phyloP scores from a whole-genome alignment of 1,140 invertebrate species.

The Meloidogyne floridensis region DNA sequence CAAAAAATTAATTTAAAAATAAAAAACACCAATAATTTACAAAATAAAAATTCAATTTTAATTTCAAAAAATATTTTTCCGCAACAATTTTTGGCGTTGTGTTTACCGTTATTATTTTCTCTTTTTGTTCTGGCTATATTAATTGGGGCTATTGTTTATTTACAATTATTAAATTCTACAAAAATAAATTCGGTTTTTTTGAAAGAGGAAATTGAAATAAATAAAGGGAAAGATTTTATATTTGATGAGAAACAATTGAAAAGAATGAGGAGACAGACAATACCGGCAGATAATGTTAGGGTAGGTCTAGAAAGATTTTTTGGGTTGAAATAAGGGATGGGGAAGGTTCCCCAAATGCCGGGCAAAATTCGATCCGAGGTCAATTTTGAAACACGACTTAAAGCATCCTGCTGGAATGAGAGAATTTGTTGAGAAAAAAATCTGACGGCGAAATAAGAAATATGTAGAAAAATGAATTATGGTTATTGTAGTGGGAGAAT shows the following conservation, averaged over 20 bases:
- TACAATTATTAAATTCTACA: not conserved
- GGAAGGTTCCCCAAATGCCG: no score
- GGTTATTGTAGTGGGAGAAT: no score
- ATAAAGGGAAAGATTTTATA: not conserved
- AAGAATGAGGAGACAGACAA: constrained; percentile 30
- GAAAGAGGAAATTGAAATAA: not conserved
- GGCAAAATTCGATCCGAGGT: no score
- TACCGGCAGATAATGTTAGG: constrained; percentile 24
- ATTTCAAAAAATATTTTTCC: not conserved
- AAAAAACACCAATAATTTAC: not conserved
- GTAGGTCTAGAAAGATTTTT: not conserved
- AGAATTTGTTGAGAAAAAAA: no score
- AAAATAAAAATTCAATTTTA: not conserved
- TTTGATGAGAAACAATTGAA: not conserved
- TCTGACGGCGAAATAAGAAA: no score
- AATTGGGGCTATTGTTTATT: not conserved
- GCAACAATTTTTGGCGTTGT: not conserved
- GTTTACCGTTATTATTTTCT: constrained; percentile 4
- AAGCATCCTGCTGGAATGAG: no score
- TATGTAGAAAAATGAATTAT: no score
- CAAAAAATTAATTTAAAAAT: not conserved
- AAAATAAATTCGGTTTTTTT: not conserved
- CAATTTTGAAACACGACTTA: no score
- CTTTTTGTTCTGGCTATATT: not conserved
- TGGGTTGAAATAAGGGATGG: no score